Evolutionary conservation across 2,113 vertebrate species (phyloP), one percentile per base, ranked within the genome.

Genomic region (Lampris megalopsis): DNA sequence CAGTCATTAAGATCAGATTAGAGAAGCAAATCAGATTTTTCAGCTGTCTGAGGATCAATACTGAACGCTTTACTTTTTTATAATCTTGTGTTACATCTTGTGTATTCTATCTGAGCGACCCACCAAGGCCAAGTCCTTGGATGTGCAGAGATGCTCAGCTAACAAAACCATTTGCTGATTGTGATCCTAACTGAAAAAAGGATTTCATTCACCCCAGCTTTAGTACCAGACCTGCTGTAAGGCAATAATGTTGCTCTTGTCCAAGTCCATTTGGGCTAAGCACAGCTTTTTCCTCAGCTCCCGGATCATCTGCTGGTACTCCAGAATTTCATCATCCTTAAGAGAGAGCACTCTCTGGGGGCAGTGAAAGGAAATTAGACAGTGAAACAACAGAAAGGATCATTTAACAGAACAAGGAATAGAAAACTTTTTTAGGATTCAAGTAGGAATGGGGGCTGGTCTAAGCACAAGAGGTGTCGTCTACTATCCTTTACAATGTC

Each of bases 261-360:
- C 96, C 73, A 95, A 89, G 92, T 99, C 97, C 87, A 98, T 86
- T 73, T 98, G 95, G 7, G 93, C 87, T 57, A 95, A 90, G 68
- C 95, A 95, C 43, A 99, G 86, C 85, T 97, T 98, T 40, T 97
- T 96, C 76, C 92, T 94, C 66, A 98, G 86, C 53, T 94, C 95
- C 9, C 94, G 90, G 68, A 99, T 89, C 94, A 96, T 97, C 85
- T 97, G 95, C 87, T 98, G 97, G 91, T 97, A 98, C 35, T 97
- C 93, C 49, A 93, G 57, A 49, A 99, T 94, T 84, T 98, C 97
- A 35, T 96, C 93, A 71, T 99, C 97, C 92, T 99, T 99, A 38
- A 91, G 95, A 84, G 96, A 93, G 41, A 99, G 94, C 72, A 97
- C 94, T 88, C 82, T 88, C 98, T 99, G 71, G 13, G 40, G 62